These are phyloP conservation scores for Ictidomys tridecemlineatus DNA, from an alignment of 2,113 vertebrate genomes.

Conservation along the genomic window DNA sequence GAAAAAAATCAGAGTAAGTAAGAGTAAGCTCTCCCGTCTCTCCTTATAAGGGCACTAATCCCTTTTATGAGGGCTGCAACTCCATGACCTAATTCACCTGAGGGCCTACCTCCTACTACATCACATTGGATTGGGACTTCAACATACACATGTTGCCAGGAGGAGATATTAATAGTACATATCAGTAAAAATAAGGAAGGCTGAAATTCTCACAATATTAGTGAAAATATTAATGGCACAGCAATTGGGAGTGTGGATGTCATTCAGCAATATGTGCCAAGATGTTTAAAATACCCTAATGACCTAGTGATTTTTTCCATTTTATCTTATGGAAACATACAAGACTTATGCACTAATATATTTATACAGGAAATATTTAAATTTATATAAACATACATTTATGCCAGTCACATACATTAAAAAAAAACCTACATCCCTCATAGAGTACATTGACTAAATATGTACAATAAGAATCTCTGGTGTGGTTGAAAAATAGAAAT, in stretches of 20 bases:
- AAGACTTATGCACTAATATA: not conserved
- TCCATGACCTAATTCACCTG: not conserved
- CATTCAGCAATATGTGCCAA: not conserved
- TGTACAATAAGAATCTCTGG: not conserved
- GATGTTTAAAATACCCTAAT: not conserved
- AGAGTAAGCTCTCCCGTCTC: not conserved
- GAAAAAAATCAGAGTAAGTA: not conserved
- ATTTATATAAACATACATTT: not conserved
- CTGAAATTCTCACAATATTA: not conserved
- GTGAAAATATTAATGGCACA: not conserved
- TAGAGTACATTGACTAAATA: not conserved
- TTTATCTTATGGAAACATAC: not conserved
- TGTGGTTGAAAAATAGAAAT: not conserved
- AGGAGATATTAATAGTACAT: not conserved
- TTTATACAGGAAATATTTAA: not conserved
- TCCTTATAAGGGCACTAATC: no score
- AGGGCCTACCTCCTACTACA: not conserved
- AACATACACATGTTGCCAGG: not conserved
- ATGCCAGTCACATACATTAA: not conserved
- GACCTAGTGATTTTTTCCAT: not conserved
- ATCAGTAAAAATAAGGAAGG: not conserved
- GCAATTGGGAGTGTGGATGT: not conserved
- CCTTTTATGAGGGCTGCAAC: not conserved
- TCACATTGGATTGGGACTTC: not conserved
- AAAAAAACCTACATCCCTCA: not conserved